Evolutionary conservation across 2,888 invertebrate genomes (phyloP).

Genomic region (Drosophila basisetae): DNA sequence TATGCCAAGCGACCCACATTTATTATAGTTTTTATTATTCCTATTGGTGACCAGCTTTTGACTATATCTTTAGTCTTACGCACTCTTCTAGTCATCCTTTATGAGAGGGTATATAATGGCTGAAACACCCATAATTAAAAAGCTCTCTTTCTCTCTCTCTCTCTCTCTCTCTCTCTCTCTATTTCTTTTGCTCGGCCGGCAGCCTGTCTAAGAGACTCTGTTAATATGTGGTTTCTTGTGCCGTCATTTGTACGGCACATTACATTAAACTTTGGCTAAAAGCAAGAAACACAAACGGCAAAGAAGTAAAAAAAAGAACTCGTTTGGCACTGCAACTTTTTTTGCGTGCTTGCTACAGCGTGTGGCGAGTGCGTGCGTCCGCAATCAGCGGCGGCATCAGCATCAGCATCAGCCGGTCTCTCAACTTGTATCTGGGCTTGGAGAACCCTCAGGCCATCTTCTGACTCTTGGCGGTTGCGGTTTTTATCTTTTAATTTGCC

Average conservation of each 20-base stretch:
- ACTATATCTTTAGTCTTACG: not conserved
- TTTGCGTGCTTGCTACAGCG: constrained; percentile 63
- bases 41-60: not conserved
- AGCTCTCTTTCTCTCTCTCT: not conserved
- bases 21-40: not conserved
- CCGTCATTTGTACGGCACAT: constrained; percentile 58
- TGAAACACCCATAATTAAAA: too few relatives aligned
- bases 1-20: not conserved
- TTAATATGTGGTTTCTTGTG: constrained; percentile 44
- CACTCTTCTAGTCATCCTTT: not conserved
- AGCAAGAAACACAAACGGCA: constrained; percentile 33
- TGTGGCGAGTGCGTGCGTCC: constrained; percentile 70
- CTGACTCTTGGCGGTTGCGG: constrained; percentile 47
- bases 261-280: constrained; percentile 63
- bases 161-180: not conserved
- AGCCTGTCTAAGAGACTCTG: constrained; percentile 4
- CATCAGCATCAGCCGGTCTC: constrained; percentile 42
- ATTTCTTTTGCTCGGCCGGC: not conserved
- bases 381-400: constrained; percentile 56
- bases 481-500: constrained; percentile 58
- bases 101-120: constrained; percentile 4
- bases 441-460: constrained; percentile 50
- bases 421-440: constrained; percentile 29
- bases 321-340: constrained; percentile 62
- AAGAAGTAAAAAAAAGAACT: constrained; percentile 45